Evolutionary conservation across 1,140 invertebrate species (phyloP).

Genomic region (Drosophila nannoptera): DNA sequence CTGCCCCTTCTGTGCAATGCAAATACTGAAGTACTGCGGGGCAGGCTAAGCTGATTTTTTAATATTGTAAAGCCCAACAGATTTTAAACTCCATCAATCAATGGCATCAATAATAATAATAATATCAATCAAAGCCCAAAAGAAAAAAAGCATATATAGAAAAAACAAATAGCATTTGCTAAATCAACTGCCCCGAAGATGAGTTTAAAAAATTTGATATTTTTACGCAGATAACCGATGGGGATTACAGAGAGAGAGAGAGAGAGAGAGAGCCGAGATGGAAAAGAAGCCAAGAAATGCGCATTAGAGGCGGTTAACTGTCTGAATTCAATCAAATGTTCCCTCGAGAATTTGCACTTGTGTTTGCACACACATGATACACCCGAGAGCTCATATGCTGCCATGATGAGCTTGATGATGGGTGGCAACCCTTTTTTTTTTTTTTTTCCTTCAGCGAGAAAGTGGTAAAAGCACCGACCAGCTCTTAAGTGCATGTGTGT

Average conservation of each 20-base stretch:
- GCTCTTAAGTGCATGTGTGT: conserved; percentile 49
- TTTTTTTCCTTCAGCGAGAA: conserved; percentile 36
- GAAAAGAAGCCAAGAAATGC: conserved; percentile 55
- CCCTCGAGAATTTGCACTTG: conserved; percentile 70
- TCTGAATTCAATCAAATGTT: conserved; percentile 76
- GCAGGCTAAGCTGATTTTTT: conserved; percentile 66
- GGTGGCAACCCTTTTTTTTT: conserved; percentile 57
- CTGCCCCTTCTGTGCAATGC: conserved; percentile 51
- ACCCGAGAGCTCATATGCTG: conserved; percentile 18
- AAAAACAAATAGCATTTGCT: conserved; percentile 74
- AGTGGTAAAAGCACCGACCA: conserved; percentile 57
- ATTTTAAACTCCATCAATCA: conserved; percentile 51
- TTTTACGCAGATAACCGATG: conserved; percentile 64
- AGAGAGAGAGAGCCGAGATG: conserved; percentile 2
- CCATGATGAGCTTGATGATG: conserved; percentile 24
- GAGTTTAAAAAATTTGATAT: conserved; percentile 70
- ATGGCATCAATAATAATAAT: conserved; percentile 72
- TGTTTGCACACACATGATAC: conserved; percentile 74
- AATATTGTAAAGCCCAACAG: conserved; percentile 64
- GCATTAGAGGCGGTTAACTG: conserved; percentile 66
- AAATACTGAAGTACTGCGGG: conserved; percentile 41
- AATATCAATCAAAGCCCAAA: conserved; percentile 62
- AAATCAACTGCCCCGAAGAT: conserved; percentile 65
- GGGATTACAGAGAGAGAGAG: conserved; percentile 26
- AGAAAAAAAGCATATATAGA: conserved; percentile 6